Percentiles rank a stretch among this genome's conserved stretches.
These are phyloP conservation scores for Dicerorhinus sumatrensis DNA, from an alignment of 2,113 vertebrate species.

Conservation along the genomic window DNA sequence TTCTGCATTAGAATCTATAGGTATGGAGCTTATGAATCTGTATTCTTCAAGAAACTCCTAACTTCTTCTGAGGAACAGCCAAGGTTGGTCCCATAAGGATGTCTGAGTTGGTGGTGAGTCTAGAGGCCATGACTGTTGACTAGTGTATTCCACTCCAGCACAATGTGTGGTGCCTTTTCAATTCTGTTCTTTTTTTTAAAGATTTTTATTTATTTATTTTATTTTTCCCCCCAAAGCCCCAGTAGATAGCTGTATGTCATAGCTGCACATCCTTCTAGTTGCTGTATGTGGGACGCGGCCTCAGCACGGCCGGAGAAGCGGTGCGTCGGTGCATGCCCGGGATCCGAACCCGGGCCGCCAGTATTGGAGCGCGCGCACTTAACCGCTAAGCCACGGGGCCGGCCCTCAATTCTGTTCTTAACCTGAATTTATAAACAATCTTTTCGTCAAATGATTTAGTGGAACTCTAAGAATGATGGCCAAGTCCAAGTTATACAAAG, in stretches of 20 bases:
- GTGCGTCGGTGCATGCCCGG: too few species aligned
- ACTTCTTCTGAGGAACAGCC: background rate
- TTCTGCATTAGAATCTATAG: background rate
- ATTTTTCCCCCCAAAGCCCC: too few species aligned
- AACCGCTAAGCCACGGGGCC: too few species aligned
- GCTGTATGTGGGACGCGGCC: too few species aligned
- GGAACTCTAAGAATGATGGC: background rate
- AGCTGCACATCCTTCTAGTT: too few species aligned
- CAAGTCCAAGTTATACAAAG: background rate
- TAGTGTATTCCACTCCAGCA: background rate
- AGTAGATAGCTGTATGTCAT: too few species aligned
- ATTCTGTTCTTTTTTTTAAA: background rate
- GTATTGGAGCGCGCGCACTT: too few species aligned
- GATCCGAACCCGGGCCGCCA: too few species aligned
- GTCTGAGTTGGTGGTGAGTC: background rate
- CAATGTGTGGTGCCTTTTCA: background rate
- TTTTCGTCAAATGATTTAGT: background rate
- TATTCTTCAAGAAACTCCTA: background rate
- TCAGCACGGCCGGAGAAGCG: too few species aligned
- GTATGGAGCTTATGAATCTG: background rate
- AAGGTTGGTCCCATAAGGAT: background rate
- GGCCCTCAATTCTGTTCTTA: background rate
- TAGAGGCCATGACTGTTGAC: background rate
- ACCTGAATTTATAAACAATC: background rate
- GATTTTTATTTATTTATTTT: too few species aligned